Evolutionary conservation across 1,140 invertebrate species (phyloP).

Genomic region (Drosophila pseudoananassae): DNA sequence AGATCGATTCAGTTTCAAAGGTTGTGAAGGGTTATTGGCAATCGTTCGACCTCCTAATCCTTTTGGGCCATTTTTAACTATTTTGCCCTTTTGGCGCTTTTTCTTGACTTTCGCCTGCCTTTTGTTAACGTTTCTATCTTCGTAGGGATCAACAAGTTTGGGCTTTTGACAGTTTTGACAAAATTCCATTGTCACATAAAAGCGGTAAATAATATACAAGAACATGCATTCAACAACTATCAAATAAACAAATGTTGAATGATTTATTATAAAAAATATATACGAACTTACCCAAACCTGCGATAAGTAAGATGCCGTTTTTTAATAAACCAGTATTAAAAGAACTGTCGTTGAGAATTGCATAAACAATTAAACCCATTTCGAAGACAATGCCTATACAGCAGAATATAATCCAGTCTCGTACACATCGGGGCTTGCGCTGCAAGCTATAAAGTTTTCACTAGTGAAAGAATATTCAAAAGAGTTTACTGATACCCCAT

Average conservation of each 20-base stretch:
- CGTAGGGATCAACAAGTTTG: background rate
- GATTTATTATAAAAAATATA: background rate
- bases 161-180: background rate
- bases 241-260: background rate
- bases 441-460: constrained; percentile 11
- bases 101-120: background rate
- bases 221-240: constrained; percentile 55
- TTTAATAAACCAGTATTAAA: constrained; percentile 34
- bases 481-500: constrained; percentile 26
- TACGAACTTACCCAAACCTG: constrained; percentile 33
- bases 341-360: constrained; percentile 24
- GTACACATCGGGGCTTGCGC: constrained; percentile 35
- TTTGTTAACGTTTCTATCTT: background rate
- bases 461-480: background rate
- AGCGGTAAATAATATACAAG: constrained; percentile 47
- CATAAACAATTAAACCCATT: constrained; percentile 41
- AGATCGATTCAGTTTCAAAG: background rate
- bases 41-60: background rate
- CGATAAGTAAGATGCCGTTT: constrained; percentile 25
- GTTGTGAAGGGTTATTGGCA: background rate
- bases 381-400: constrained; percentile 48
- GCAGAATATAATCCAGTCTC: constrained; percentile 60
- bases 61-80: background rate
- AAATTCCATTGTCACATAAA: constrained; percentile 29
- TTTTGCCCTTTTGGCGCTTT: background rate